Evolutionary conservation across 2,113 vertebrate genomes (phyloP).

Genomic region (Sceloporus undulatus): DNA sequence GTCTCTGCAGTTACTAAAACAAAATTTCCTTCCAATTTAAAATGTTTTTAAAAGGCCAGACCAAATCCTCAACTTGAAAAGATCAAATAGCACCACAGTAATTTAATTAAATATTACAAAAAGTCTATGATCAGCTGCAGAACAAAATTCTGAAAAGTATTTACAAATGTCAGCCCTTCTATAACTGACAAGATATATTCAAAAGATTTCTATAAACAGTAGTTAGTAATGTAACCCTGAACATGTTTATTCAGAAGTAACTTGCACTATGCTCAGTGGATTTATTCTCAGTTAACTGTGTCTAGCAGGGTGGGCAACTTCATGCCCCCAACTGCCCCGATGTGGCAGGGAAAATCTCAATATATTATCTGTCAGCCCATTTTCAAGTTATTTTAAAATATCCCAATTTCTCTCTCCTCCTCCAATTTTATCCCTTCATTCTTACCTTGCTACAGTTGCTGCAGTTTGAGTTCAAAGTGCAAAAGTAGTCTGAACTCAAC

Average conservation of each 20-base stretch:
- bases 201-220: slow-evolving; percentile 33
- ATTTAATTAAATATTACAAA: slow-evolving; percentile 60
- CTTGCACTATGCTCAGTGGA: not conserved
- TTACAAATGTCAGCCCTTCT: not conserved
- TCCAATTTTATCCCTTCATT: too few species aligned
- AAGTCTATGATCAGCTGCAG: slow-evolving; percentile 43
- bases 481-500: too few species aligned
- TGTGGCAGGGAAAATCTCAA: too few species aligned
- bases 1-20: slow-evolving; percentile 55
- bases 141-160: slow-evolving; percentile 7
- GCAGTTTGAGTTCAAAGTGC: too few species aligned
- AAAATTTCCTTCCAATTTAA: slow-evolving; percentile 57
- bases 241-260: slow-evolving; percentile 16
- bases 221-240: not conserved
- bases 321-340: too few species aligned
- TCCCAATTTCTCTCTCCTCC: too few species aligned
- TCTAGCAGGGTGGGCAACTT: not conserved
- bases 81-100: slow-evolving; percentile 43
- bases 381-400: too few species aligned
- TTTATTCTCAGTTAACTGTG: not conserved
- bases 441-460: too few species aligned
- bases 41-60: slow-evolving; percentile 53
- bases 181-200: not conserved
- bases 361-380: too few species aligned
- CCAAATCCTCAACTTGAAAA: slow-evolving; percentile 43